These are phyloP conservation scores for Centropristis striata DNA, from an alignment of 2,113 vertebrate genomes.

Conservation along the genomic window DNA sequence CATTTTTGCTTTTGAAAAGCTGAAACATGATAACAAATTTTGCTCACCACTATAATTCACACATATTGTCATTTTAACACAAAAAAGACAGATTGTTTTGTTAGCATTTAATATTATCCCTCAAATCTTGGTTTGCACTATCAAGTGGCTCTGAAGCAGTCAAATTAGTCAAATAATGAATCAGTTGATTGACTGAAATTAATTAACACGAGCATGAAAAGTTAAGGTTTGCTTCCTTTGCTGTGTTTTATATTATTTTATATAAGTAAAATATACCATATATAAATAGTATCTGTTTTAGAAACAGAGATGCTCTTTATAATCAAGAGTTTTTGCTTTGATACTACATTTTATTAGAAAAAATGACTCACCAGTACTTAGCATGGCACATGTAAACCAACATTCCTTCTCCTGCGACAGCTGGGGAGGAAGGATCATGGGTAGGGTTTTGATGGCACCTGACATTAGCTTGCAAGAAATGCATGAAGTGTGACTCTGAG, in stretches of 20 bases:
- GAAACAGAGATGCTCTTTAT: neutral
- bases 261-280: no score
- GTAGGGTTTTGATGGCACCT: neutral
- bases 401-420: conserved; percentile 2
- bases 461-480: conserved; percentile 39
- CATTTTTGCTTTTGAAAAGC: neutral
- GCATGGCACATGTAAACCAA: conserved; percentile 16
- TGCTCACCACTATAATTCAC: neutral
- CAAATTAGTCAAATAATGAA: neutral
- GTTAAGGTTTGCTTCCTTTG: neutral
- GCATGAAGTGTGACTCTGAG: conserved; percentile 50
- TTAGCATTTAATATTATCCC: neutral
- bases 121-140: neutral
- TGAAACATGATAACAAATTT: neutral
- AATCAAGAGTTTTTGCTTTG: conserved; percentile 19
- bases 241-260: neutral
- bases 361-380: conserved; percentile 2
- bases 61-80: neutral
- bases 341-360: conserved; percentile 19
- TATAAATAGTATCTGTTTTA: neutral
- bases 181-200: neutral
- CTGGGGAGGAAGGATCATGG: no score
- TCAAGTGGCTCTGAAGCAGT: neutral
- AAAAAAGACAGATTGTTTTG: neutral
- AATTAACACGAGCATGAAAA: neutral